These are phyloP conservation scores for Rhysida immarginata DNA, from an alignment of 1,140 invertebrate species.

Conservation along the genomic window DNA sequence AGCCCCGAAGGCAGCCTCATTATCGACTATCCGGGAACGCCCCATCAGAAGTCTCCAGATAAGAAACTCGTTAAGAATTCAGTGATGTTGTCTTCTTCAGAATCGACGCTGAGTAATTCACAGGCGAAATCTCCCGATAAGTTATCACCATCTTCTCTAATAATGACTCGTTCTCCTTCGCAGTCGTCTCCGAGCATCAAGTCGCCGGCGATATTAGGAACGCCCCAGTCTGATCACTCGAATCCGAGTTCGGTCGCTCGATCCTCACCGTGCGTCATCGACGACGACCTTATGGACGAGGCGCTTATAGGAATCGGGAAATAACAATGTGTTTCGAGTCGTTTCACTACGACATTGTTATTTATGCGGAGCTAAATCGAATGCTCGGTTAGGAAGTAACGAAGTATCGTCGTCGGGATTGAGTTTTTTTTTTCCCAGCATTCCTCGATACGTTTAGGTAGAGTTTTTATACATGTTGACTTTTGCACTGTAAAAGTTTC, in stretches of 20 bases:
- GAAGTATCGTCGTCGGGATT: no score
- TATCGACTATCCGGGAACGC: conserved; percentile 25
- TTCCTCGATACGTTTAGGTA: no score
- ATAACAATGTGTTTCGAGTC: no score
- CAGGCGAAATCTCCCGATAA: conserved; percentile 11
- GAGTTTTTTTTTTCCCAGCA: no score
- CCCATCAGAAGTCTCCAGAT: conserved; percentile 13
- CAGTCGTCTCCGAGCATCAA: conserved; percentile 9
- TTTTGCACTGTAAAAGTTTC: no score
- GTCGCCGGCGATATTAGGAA: conserved; percentile 12
- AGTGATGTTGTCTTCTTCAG: conserved; percentile 9
- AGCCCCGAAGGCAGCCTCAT: conserved; percentile 28
- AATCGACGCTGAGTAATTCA: no score
- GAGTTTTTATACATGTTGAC: no score
- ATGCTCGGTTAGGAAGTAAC: no score
- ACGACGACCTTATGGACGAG: conserved; percentile 79
- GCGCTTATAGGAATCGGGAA: conserved; percentile 56
- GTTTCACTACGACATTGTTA: no score
- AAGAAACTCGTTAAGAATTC: conserved; percentile 12
- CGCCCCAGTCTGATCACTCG: conserved; percentile 17
- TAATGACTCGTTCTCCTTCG: conserved; percentile 2
- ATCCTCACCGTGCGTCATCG: conserved; percentile 58
- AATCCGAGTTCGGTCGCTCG: conserved; percentile 15
- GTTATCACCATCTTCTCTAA: conserved; percentile 8
- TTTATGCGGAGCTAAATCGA: no score